These are phyloP conservation scores for Drosophila picticornis DNA, from an alignment of 2,888 invertebrate genomes.

Conservation along the genomic window DNA sequence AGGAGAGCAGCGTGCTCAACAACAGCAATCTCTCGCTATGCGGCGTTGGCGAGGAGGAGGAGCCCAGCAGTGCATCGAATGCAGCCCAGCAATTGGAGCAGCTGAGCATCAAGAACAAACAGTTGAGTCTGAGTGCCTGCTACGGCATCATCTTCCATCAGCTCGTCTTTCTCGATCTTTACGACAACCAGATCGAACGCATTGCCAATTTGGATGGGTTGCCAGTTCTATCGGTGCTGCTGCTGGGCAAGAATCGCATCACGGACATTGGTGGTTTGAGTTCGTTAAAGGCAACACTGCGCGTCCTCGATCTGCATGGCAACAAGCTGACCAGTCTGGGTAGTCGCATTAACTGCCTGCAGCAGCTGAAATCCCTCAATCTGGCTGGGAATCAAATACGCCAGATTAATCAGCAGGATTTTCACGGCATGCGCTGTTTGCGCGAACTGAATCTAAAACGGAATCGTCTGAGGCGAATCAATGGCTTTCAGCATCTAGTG, in stretches of 20 bases:
- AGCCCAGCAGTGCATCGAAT: constrained; percentile 35
- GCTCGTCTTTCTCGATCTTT: constrained; percentile 96
- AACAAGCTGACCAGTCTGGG: constrained; percentile 90
- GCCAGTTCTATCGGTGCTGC: constrained; percentile 92
- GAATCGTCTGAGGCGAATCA: constrained; percentile 92
- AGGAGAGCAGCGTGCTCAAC: constrained; percentile 65
- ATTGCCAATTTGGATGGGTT: constrained; percentile 92
- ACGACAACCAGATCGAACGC: constrained; percentile 96
- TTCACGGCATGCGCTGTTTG: constrained; percentile 91
- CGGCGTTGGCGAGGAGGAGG: constrained; percentile 57
- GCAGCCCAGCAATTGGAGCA: constrained; percentile 48
- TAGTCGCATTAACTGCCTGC: constrained; percentile 87
- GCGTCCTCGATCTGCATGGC: constrained; percentile 96
- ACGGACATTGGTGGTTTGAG: constrained; percentile 82
- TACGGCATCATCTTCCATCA: constrained; percentile 86
- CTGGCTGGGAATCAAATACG: constrained; percentile 96
- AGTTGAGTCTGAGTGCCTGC: constrained; percentile 72
- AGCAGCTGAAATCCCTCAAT: constrained; percentile 94
- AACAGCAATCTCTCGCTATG: constrained; percentile 56
- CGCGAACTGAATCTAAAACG: constrained; percentile 95
- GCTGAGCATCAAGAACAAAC: constrained; percentile 83
- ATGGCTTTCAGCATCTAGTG: constrained; percentile 92
- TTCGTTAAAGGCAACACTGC: constrained; percentile 87
- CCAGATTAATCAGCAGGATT: constrained; percentile 90
- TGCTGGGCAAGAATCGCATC: constrained; percentile 95